These are phyloP conservation scores for Corythornis madagascariensis DNA, from an alignment of 2,113 vertebrate genomes.

Conservation along the genomic window DNA sequence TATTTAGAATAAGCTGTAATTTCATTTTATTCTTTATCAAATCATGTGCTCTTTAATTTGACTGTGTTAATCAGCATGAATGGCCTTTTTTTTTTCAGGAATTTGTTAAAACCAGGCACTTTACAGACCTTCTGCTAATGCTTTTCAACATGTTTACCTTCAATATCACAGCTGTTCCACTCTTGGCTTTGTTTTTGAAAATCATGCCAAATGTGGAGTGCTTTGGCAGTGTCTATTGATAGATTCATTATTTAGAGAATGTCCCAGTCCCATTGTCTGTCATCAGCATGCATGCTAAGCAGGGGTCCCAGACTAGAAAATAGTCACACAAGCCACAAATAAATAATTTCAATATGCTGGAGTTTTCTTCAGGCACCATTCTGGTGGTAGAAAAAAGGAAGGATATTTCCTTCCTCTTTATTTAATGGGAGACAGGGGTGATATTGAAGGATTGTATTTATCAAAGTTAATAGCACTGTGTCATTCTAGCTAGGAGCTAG, in stretches of 20 bases:
- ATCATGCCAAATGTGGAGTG: neutral
- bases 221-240: slow-evolving; percentile 25
- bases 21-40: slow-evolving; percentile 25
- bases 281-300: neutral
- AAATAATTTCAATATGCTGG: neutral
- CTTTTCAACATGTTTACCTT: slow-evolving; percentile 57
- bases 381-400: neutral
- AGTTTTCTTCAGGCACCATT: neutral
- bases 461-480: neutral
- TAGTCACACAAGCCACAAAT: neutral
- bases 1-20: slow-evolving; percentile 13
- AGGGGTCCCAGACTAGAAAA: neutral
- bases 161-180: slow-evolving; percentile 56
- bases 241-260: neutral
- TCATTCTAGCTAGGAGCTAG: neutral
- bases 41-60: slow-evolving; percentile 32
- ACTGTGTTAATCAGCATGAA: slow-evolving; percentile 15
- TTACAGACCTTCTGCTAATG: slow-evolving; percentile 53
- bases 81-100: slow-evolving; percentile 16
- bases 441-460: neutral
- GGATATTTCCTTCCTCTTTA: neutral
- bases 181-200: slow-evolving; percentile 35
- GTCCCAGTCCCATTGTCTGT: neutral
- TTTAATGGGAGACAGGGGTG: neutral
- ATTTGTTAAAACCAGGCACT: slow-evolving; percentile 14